Conservation (phyloP, 2,888 invertebrate genomes). For the Microctonus brassicae region DNA sequence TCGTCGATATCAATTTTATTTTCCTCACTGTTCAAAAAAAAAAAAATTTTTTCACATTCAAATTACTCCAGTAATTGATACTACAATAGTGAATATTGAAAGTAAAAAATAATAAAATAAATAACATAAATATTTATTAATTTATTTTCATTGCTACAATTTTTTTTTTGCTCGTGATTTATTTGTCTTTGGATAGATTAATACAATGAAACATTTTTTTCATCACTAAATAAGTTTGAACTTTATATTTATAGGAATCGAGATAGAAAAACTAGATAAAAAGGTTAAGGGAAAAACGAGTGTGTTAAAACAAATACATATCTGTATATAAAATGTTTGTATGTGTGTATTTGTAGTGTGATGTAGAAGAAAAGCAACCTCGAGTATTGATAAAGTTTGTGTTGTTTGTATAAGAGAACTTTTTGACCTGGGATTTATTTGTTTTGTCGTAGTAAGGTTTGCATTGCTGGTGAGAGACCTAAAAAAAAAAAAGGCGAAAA, state of each 20-base stretch:
- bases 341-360: neutral
- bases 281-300: neutral
- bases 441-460: slow-evolving; percentile 28
- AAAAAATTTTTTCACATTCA: neutral
- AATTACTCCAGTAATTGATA: no score
- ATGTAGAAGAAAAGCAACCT: neutral
- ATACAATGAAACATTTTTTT: neutral
- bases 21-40: neutral
- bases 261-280: neutral
- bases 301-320: neutral
- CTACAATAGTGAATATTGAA: no score
- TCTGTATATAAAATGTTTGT: neutral
- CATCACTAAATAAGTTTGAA: neutral
- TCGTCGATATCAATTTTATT: slow-evolving; percentile 28
- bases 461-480: neutral
- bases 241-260: neutral
- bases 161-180: neutral
- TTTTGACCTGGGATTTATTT: slow-evolving; percentile 50
- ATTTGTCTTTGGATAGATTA: neutral
- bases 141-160: neutral
- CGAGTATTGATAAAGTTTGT: slow-evolving; percentile 46
- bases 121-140: no score
- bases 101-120: no score
- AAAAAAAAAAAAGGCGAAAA: neutral
- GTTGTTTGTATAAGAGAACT: slow-evolving; percentile 44